phyloP scores from a whole-genome alignment of 2,888 invertebrate genomes.

The Crematogaster levior region DNA sequence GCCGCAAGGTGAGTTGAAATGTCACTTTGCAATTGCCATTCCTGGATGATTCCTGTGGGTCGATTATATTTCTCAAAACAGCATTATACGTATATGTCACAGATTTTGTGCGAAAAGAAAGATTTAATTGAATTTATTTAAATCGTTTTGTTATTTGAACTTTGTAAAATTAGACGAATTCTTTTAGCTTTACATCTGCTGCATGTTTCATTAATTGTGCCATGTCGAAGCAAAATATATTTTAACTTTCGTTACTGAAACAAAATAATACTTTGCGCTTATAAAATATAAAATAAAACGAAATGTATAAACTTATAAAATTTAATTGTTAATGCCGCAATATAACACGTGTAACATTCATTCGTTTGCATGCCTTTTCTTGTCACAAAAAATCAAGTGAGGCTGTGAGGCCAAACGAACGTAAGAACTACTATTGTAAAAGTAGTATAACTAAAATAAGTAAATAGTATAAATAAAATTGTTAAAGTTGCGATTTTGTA shows the following conservation, averaged over 20 bases:
- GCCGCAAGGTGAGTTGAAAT: conserved; percentile 84
- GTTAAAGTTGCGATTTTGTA: not conserved
- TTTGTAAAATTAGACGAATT: not conserved
- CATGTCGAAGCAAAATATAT: no score
- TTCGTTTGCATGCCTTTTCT: not conserved
- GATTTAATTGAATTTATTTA: not conserved
- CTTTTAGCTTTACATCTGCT: not conserved
- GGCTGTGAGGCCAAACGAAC: no score
- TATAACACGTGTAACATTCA: no score
- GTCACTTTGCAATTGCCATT: conserved; percentile 5
- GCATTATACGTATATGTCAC: not conserved
- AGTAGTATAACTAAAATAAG: no score
- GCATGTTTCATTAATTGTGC: not conserved
- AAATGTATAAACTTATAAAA: no score
- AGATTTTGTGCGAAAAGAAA: not conserved
- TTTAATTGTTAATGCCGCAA: not conserved
- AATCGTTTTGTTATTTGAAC: not conserved
- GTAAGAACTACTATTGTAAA: not conserved
- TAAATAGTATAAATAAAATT: no score
- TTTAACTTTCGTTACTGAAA: not conserved
- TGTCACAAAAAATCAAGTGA: conserved; percentile 5
- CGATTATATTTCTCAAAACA: not conserved
- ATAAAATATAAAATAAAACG: conserved; percentile 8
- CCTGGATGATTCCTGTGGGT: not conserved
- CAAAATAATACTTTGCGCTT: not conserved